These are phyloP conservation scores for Brassicogethes aeneus DNA, from an alignment of 2,888 invertebrate species.

Conservation along the genomic window DNA sequence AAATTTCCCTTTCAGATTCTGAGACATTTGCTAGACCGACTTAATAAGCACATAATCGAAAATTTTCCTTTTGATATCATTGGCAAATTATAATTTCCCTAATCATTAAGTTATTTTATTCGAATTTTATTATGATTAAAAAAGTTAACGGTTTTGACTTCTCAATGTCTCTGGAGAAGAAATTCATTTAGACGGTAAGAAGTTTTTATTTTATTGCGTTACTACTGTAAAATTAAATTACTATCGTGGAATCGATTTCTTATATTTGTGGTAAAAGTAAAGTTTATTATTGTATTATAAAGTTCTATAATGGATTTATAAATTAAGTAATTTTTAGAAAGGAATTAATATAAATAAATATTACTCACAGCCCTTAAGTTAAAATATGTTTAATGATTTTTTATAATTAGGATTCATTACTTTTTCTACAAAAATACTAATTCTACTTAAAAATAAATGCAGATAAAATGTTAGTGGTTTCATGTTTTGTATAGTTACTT, in stretches of 20 bases:
- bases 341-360: too few species aligned
- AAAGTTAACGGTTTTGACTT: conserved; percentile 11
- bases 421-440: too few species aligned
- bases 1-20: background rate
- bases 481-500: too few species aligned
- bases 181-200: background rate
- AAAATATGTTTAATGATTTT: too few species aligned
- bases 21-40: background rate
- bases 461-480: too few species aligned
- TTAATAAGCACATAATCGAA: background rate
- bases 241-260: background rate
- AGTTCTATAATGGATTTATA: too few species aligned
- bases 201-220: background rate
- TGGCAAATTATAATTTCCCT: conserved; percentile 12
- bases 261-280: background rate
- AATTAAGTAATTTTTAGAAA: too few species aligned
- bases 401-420: too few species aligned
- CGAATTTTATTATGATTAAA: conserved; percentile 18
- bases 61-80: background rate
- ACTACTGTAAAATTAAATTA: background rate
- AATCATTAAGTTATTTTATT: conserved; percentile 7
- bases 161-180: background rate
- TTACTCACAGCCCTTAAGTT: too few species aligned
- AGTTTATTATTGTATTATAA: too few species aligned
- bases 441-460: too few species aligned